Conservation (phyloP, 2,797 vertebrate genomes). For the Hemitrygon akajei region DNA sequence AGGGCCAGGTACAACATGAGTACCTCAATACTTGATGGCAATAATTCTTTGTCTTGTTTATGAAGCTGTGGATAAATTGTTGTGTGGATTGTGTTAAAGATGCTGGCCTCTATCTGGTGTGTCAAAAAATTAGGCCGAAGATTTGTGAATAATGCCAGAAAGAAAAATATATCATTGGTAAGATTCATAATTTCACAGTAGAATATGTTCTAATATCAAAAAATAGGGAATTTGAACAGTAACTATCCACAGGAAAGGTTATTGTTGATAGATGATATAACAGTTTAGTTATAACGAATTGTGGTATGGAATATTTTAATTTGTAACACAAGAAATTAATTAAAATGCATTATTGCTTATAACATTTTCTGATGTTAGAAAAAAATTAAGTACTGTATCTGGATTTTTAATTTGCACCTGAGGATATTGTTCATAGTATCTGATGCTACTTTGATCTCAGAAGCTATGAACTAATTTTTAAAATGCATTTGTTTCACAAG, state of each 20-base stretch:
- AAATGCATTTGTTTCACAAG: not conserved
- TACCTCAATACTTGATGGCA: constrained; percentile 41
- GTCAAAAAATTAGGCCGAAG: constrained; percentile 95
- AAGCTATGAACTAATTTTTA: not conserved
- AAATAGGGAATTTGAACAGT: not conserved
- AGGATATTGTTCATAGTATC: not conserved
- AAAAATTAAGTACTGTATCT: no score
- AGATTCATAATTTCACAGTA: constrained; percentile 40
- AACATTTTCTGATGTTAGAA: not conserved
- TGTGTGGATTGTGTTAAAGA: constrained; percentile 56
- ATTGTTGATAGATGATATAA: not conserved
- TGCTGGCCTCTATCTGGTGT: constrained; percentile 95
- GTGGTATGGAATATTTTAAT: not conserved
- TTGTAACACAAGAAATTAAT: not conserved
- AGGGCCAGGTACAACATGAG: constrained; percentile 54
- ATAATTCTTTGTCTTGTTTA: constrained; percentile 44
- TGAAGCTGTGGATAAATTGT: constrained; percentile 52
- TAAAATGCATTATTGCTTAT: not conserved
- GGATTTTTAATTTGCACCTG: not conserved
- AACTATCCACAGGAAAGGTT: not conserved
- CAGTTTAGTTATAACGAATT: not conserved
- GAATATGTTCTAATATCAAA: not conserved
- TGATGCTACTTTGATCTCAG: constrained; percentile 15
- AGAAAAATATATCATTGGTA: constrained; percentile 88
- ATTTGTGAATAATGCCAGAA: constrained; percentile 87